A percentile compares a stretch with the other conserved stretches of the same genome.
phyloP scores from a whole-genome alignment of 2,797 vertebrate genomes.

The Novumbra hubbsi region DNA sequence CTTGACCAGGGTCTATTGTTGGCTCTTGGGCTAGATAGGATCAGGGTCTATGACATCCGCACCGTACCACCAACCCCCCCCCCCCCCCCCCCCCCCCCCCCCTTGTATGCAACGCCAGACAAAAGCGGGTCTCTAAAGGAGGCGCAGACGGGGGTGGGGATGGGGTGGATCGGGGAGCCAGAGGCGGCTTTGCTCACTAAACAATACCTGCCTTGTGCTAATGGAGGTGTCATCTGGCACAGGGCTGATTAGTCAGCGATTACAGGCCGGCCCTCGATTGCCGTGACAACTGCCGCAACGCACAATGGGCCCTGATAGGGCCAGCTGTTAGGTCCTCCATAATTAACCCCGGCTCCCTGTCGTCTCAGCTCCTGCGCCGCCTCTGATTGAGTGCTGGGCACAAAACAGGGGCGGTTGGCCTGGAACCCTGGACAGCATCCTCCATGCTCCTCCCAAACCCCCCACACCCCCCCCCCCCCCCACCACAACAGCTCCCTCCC shows the following conservation, averaged over 20 bases:
- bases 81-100: slow-evolving; percentile 34
- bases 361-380: slow-evolving; percentile 66
- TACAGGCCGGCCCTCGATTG: slow-evolving; percentile 75
- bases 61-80: slow-evolving; percentile 36
- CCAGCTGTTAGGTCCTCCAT: slow-evolving; percentile 81
- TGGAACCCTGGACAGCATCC: slow-evolving; percentile 71
- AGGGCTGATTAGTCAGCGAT: slow-evolving; percentile 82
- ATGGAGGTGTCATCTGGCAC: slow-evolving; percentile 75
- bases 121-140: slow-evolving; percentile 48
- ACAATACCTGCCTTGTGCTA: slow-evolving; percentile 75
- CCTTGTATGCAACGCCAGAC: slow-evolving; percentile 32
- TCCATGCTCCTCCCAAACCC: slow-evolving; percentile 30
- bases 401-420: slow-evolving; percentile 72
- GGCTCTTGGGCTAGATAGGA: slow-evolving; percentile 56
- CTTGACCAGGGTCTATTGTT: slow-evolving; percentile 63
- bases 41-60: slow-evolving; percentile 57
- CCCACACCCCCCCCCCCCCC: slow-evolving; percentile 43
- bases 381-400: slow-evolving; percentile 78
- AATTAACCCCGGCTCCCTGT: slow-evolving; percentile 82
- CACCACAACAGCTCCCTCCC: no score
- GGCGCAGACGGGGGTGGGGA: slow-evolving; percentile 27
- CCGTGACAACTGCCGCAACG: slow-evolving; percentile 76
- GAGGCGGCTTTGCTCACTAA: slow-evolving; percentile 58
- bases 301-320: slow-evolving; percentile 78
- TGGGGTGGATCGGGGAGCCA: slow-evolving; percentile 32